Evolutionary conservation across 2,888 invertebrate genomes (phyloP), one percentile per base, ranked within the genome.

Genomic region (Agrilus biguttatus): DNA sequence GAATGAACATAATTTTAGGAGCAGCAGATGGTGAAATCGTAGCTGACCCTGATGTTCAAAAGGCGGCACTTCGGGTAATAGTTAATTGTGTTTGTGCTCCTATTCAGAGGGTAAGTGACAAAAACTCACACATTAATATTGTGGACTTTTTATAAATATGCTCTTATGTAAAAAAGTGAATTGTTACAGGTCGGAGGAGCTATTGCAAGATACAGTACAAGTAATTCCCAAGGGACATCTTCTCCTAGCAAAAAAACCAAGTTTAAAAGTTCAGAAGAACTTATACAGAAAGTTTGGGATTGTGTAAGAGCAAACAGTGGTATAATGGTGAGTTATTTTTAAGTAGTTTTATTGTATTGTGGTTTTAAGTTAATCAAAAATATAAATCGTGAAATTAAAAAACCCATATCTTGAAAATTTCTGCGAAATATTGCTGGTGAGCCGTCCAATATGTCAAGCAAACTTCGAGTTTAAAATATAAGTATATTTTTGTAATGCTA

Each of bases 71-170:
- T 2, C 78, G 85, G 52, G 87, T 92, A 14, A 75, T 97, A 44
- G 87, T 91, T 41, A 93, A 93, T 66, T 93, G 92, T 64, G 89
- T 95, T 2, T 93, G 92, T 68, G 89, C 90, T 2, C 93, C 93
- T 1, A 78, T 86, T 10, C 79, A 82, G 48, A 73, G 86, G 65
- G 86, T 87, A 62, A 68, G 72, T 61, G 38, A 14, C 37, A 13
- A 13, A 33, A 40, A 32, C 5, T 13, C 8, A 39, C 14, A 21
- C 43, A 21, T 43, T 14, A 38, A 43, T 35, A 21, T 17, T 13
- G 28, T 39, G n/a, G 10, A 35, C 12, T 19, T 45, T 13, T 28
- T 35, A 14, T n/a, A 21, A 33, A 6, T 14, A 14, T 39, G 19
- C 37, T 19, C 5, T 34, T 38, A 42, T 40, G 14, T 36, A 33